phyloP scores from a whole-genome alignment of 2,113 vertebrate species.

The Oryzias curvinotus region DNA sequence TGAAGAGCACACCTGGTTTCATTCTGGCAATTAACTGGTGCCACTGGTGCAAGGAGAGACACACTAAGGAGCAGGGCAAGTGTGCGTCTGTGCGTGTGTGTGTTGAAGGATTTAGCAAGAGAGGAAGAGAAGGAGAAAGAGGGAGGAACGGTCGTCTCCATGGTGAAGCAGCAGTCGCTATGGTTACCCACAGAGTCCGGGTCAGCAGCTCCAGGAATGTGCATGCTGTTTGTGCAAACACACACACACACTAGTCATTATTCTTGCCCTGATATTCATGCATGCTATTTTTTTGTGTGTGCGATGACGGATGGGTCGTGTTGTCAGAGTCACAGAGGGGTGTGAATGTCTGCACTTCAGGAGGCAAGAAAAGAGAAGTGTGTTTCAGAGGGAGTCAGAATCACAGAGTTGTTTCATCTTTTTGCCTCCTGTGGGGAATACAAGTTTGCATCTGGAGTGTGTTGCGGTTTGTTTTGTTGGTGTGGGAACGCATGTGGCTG shows the following conservation, averaged over 20 bases:
- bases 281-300: conserved; percentile 28
- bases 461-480: conserved; percentile 30
- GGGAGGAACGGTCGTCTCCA: conserved; percentile 73
- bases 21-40: conserved; percentile 21
- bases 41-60: conserved; percentile 20
- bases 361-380: conserved; percentile 49
- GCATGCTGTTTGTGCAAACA: conserved; percentile 56
- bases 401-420: conserved; percentile 27
- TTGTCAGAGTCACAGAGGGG: conserved; percentile 60
- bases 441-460: conserved; percentile 33
- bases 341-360: conserved; percentile 61
- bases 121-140: conserved; percentile 48
- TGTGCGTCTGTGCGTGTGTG: conserved; percentile 5
- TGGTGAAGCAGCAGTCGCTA: conserved; percentile 74
- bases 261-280: conserved; percentile 33
- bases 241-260: conserved; percentile 48
- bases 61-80: conserved; percentile 20
- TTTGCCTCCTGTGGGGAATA: conserved; percentile 28
- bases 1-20: conserved; percentile 40
- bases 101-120: conserved; percentile 8
- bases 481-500: conserved; percentile 25
- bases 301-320: conserved; percentile 58
- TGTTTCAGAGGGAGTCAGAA: conserved; percentile 39
- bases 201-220: conserved; percentile 74
- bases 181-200: conserved; percentile 74